These are phyloP conservation scores for Xestia c-nigrum DNA, from an alignment of 2,888 invertebrate species.

Conservation along the genomic window DNA sequence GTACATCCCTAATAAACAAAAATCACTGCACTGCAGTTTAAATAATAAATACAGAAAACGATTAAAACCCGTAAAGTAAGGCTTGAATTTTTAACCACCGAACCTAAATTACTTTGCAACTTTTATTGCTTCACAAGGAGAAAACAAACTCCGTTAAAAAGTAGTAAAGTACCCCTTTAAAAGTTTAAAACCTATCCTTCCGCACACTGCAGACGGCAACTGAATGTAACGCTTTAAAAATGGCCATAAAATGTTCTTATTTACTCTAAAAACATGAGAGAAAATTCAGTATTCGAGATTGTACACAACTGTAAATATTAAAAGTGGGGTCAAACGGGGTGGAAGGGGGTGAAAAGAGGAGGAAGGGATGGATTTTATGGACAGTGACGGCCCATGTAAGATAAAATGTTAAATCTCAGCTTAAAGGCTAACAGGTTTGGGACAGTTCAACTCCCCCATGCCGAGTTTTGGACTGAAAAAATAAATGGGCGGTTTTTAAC, in stretches of 20 bases:
- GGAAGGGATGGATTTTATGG: slow-evolving; percentile 40
- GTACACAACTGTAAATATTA: slow-evolving; percentile 49
- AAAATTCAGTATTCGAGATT: slow-evolving; percentile 26
- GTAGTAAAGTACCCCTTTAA: neutral
- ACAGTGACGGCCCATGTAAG: slow-evolving; percentile 41
- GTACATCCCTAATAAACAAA: neutral
- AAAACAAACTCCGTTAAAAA: slow-evolving; percentile 4
- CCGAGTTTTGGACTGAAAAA: slow-evolving; percentile 1
- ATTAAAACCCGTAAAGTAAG: neutral
- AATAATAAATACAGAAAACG: neutral
- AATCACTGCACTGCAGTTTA: neutral
- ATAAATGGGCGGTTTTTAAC: neutral
- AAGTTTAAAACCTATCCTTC: neutral
- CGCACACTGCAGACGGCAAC: neutral
- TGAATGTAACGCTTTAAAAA: slow-evolving; percentile 12
- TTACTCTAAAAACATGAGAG: slow-evolving; percentile 53
- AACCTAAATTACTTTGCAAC: slow-evolving; percentile 1
- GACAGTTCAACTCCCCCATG: neutral
- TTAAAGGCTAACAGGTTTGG: slow-evolving; percentile 14
- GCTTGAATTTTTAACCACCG: neutral
- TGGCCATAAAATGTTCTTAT: slow-evolving; percentile 39
- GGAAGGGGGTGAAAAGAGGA: neutral
- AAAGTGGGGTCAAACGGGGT: slow-evolving; percentile 14
- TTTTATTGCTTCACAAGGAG: neutral
- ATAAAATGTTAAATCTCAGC: slow-evolving; percentile 46